Base-by-base conservation (phyloP, 2,113 vertebrate genomes). In the Marmota monax region DNA sequence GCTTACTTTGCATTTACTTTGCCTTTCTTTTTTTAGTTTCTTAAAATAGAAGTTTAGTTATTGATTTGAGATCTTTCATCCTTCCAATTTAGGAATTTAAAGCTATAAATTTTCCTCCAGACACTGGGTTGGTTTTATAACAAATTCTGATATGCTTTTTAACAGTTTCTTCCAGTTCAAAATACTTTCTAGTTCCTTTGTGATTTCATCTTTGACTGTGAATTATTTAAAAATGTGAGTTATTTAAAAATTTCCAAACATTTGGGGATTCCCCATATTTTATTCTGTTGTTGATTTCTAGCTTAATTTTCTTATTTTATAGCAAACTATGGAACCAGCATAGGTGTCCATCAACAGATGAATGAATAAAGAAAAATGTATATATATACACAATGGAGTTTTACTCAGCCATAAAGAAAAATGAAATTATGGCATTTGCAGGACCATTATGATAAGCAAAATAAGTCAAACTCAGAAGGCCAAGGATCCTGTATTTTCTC, bases 131-230 rank as follows among this genome's bases (percentile, higher is more conserved):
- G 83, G 12, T 5, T 34, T 53, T 37, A 56, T 74, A 48, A 27
- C 25, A 65, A 53, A 69, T 80, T 70, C 58, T 83, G 65, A 58
- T 48, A 84, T 17, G 16, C 45, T 86, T 90, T 65, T 65, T 53
- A 84, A 70, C 18, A 7, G 16, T 84, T 94, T 88, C 56, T 58
- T 93, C 80, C 13, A 56, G 13, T 96, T 78, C 56, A 58, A 53
- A 85, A 63, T 85, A 74, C 79, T 79, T 83, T 67, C 1, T 39
- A 8, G 58, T 82, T 90, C 77, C 70, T 17, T 84, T 89, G 16
- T 79, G 63, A 92, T 87, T n/a, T 76, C 42, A 58, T 90, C 39
- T 89, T 96, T 88, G 51, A 83, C 61, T 51, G 5, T 88, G 48
- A 69, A 20, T 69, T 92, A 88, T 67, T 91, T 91, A 83, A 61